phyloP scores from a whole-genome alignment of 2,113 vertebrate species.

The Corythaixoides concolor region DNA sequence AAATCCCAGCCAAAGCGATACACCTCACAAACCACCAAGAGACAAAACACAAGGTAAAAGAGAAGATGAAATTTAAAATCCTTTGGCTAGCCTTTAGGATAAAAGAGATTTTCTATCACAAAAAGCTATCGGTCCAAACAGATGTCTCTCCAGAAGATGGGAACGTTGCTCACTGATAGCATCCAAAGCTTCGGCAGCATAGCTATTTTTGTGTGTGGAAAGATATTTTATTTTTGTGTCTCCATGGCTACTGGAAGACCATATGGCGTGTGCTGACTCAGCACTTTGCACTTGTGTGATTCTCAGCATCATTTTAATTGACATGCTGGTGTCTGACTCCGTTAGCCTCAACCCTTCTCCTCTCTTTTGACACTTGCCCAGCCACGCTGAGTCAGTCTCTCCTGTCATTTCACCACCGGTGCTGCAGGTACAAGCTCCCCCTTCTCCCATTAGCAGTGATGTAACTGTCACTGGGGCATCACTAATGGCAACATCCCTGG shows the following conservation, averaged over 20 bases:
- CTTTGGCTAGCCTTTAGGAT: not conserved
- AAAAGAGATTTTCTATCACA: conserved; percentile 4
- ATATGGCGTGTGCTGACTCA: conserved; percentile 1
- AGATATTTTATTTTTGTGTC: not conserved
- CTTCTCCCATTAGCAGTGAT: not conserved
- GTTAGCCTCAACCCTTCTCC: not conserved
- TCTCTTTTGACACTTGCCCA: not conserved
- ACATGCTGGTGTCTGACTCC: not conserved
- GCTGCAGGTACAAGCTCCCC: not conserved
- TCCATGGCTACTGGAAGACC: not conserved
- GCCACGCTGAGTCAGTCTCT: not conserved
- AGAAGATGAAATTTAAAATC: not conserved
- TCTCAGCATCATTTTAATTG: not conserved
- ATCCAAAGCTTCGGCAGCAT: not conserved
- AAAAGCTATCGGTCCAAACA: not conserved
- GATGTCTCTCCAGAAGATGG: not conserved
- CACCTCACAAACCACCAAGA: not conserved
- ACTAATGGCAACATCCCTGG: not conserved
- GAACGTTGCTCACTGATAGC: not conserved
- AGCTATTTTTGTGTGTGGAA: not conserved
- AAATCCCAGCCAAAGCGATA: not conserved
- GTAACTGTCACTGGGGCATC: not conserved
- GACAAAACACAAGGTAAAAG: not conserved
- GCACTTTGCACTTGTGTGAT: not conserved
- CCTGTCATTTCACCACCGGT: not conserved